Conservation (phyloP, 2,888 invertebrate species). For the Linnaemya vulpina region DNA sequence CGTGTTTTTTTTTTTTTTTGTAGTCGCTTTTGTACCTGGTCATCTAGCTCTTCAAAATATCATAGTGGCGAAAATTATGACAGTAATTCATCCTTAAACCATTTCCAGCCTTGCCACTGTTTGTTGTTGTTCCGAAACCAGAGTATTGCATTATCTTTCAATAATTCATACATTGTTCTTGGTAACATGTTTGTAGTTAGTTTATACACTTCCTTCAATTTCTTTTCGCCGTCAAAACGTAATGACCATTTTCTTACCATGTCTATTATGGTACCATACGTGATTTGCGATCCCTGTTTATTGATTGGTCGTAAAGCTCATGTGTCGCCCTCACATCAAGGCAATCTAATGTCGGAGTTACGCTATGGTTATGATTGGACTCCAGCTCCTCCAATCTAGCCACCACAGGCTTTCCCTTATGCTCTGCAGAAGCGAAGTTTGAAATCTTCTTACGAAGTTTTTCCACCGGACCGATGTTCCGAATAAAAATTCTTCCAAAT, state of each 20-base stretch:
- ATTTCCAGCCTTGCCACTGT: slow-evolving; percentile 8
- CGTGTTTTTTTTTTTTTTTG: slow-evolving; percentile 19
- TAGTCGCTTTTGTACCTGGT: background rate
- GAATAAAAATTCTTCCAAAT: background rate
- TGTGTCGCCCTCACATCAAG: background rate
- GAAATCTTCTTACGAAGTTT: background rate
- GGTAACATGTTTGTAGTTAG: background rate
- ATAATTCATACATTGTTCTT: background rate
- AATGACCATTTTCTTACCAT: slow-evolving; percentile 7
- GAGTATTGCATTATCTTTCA: background rate
- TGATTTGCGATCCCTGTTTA: background rate
- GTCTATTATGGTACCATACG: slow-evolving; percentile 2
- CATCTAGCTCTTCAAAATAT: slow-evolving; percentile 18
- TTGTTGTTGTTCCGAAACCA: slow-evolving; percentile 16
- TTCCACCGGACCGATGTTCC: background rate
- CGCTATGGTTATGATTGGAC: background rate
- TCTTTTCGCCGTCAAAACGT: background rate
- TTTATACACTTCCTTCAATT: background rate
- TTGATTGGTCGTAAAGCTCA: background rate
- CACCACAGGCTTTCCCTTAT: background rate
- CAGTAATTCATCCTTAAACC: background rate
- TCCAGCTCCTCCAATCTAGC: background rate
- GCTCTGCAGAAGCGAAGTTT: background rate
- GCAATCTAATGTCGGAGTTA: background rate
- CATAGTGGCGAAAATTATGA: background rate